Percentiles rank a stretch among this genome's conserved stretches.
These are phyloP conservation scores for Somateria mollissima DNA, from an alignment of 2,797 vertebrate genomes.

Conservation along the genomic window DNA sequence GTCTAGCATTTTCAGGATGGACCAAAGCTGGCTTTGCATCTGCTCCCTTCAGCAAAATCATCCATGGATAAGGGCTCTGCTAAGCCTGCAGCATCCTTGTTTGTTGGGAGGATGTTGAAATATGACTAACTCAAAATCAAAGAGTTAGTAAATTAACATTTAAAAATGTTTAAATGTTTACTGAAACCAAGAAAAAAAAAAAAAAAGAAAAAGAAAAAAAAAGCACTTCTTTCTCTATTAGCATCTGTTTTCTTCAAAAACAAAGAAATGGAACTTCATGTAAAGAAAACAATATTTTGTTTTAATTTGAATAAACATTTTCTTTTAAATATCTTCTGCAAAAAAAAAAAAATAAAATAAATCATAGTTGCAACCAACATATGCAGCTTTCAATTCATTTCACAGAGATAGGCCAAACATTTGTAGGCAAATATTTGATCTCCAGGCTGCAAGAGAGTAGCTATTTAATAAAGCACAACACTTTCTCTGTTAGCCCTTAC, in stretches of 20 bases:
- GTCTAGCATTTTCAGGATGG: fast-evolving
- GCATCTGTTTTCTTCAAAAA: background rate
- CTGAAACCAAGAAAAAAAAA: background rate
- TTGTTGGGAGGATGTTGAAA: background rate
- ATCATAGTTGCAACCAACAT: background rate
- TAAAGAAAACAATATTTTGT: background rate
- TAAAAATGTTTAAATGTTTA: background rate
- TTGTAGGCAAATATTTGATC: background rate
- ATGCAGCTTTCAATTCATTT: background rate
- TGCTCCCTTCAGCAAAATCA: background rate
- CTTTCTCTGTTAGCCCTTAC: background rate
- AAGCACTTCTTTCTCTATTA: background rate
- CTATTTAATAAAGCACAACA: background rate
- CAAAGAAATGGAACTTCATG: background rate
- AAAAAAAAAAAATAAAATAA: background rate
- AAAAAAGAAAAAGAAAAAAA: background rate
- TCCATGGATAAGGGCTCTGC: background rate
- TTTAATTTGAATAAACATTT: background rate
- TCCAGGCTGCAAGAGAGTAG: background rate
- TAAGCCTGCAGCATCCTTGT: background rate
- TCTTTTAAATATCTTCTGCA: background rate
- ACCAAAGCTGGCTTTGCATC: background rate
- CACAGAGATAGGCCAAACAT: background rate
- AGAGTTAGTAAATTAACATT: background rate
- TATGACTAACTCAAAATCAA: background rate